phyloP scores from a whole-genome alignment of 1,140 invertebrate species.

The Bombus consobrinus region DNA sequence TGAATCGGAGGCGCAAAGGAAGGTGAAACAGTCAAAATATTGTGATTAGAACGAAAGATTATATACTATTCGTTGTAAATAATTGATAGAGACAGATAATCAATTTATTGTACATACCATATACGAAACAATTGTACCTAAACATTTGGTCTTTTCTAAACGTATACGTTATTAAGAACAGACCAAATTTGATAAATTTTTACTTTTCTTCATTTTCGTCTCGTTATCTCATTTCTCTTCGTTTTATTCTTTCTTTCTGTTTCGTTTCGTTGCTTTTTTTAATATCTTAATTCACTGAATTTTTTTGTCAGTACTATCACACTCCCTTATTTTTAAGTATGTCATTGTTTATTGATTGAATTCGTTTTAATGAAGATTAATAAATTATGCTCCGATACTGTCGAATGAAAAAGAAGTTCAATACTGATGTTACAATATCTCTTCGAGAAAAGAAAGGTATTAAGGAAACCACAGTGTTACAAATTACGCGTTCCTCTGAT shows the following conservation, averaged over 20 bases:
- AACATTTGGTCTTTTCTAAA: slow-evolving; percentile 31
- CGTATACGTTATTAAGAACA: background rate
- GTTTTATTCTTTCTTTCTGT: background rate
- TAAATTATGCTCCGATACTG: background rate
- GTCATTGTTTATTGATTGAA: background rate
- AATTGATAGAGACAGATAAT: slow-evolving; percentile 45
- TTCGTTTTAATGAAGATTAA: background rate
- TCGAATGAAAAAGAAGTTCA: background rate
- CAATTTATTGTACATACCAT: slow-evolving; percentile 57
- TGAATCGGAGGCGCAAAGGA: slow-evolving; percentile 75
- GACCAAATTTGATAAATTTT: slow-evolving; percentile 33
- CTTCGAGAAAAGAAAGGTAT: background rate
- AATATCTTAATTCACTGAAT: slow-evolving; percentile 12
- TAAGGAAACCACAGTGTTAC: background rate
- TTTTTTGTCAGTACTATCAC: background rate
- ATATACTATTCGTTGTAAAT: slow-evolving; percentile 58
- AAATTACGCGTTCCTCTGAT: background rate
- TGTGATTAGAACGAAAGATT: slow-evolving; percentile 40
- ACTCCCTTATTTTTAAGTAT: background rate
- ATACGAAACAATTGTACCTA: slow-evolving; percentile 47
- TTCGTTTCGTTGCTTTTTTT: background rate
- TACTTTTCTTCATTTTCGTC: background rate
- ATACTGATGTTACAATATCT: background rate
- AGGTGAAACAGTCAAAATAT: slow-evolving; percentile 77
- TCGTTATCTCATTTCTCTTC: background rate